phyloP scores from a whole-genome alignment of 2,888 invertebrate species.

The Orchesellides sinensis region DNA sequence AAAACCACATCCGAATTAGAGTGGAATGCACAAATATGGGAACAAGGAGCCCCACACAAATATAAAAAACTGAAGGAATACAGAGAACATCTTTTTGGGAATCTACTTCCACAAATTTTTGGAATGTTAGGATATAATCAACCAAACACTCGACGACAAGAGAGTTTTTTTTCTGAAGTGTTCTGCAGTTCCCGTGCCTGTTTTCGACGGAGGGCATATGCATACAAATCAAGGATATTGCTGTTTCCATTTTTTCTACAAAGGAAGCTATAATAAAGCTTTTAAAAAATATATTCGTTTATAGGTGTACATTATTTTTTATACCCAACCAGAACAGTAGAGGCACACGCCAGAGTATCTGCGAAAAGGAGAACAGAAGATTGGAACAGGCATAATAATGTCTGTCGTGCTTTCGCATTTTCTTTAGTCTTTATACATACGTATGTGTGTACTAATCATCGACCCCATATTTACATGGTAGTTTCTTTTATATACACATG shows the following conservation, averaged over 20 bases:
- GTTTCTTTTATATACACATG: slow-evolving; percentile 10
- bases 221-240: too few species aligned
- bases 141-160: too few species aligned
- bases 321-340: too few species aligned
- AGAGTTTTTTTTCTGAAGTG: too few species aligned
- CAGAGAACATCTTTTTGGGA: not conserved
- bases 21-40: not conserved
- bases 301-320: too few species aligned
- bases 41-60: not conserved
- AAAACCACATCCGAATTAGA: not conserved
- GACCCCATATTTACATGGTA: not conserved
- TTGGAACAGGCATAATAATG: not conserved
- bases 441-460: not conserved
- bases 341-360: not conserved
- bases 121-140: too few species aligned
- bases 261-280: too few species aligned
- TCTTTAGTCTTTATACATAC: not conserved
- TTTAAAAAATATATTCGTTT: too few species aligned
- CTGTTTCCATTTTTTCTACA: too few species aligned
- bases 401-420: not conserved
- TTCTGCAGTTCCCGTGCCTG: too few species aligned
- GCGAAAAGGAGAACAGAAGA: not conserved
- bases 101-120: not conserved
- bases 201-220: too few species aligned
- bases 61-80: not conserved